Evolutionary conservation across 2,113 vertebrate species (phyloP).

Genomic region (Platichthys stellatus): DNA sequence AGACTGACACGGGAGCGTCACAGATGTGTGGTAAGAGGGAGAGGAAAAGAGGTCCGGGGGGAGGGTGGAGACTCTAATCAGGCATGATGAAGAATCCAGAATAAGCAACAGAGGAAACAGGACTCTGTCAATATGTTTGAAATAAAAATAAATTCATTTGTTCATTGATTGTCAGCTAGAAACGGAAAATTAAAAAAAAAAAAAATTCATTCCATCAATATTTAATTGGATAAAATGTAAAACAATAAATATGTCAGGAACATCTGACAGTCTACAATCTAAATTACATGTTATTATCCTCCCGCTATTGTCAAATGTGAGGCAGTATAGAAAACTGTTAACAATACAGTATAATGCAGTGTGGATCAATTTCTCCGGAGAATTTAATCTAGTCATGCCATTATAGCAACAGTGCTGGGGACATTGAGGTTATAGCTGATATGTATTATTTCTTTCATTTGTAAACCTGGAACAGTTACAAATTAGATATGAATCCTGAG

Average conservation of each 20-base stretch:
- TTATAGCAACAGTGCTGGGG: too few relatives aligned
- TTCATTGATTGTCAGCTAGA: not conserved
- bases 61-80: not conserved
- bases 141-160: not conserved
- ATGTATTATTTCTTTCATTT: too few relatives aligned
- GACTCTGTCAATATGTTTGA: not conserved
- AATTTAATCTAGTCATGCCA: too few relatives aligned
- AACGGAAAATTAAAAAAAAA: not conserved
- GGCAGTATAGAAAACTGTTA: too few relatives aligned
- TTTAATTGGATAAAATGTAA: not conserved
- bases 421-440: too few relatives aligned
- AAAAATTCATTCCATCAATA: not conserved
- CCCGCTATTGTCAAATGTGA: too few relatives aligned
- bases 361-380: too few relatives aligned
- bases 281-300: too few relatives aligned
- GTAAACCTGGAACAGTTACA: too few relatives aligned
- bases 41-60: not conserved
- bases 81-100: not conserved
- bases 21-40: conserved; percentile 19
- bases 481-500: too few relatives aligned
- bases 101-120: not conserved
- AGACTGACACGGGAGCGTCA: conserved; percentile 28
- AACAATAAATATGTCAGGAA: not conserved
- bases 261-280: not conserved
- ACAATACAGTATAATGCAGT: too few relatives aligned